Conservation (phyloP, 2,113 vertebrate genomes). For the Elanus axillaris region DNA sequence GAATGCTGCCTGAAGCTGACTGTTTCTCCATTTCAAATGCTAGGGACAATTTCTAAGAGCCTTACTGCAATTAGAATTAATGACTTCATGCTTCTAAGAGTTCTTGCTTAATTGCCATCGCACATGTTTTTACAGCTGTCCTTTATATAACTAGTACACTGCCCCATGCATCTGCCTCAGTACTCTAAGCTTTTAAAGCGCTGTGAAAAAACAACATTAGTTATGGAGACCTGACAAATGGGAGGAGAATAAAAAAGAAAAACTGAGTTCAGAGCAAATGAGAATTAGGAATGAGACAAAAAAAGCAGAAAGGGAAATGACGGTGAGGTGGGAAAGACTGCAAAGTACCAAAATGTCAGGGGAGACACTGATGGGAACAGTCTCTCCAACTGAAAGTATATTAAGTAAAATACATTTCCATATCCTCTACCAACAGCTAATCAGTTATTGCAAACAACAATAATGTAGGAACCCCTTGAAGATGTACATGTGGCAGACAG, state of each 20-base stretch:
- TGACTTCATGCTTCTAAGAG: constrained; percentile 35
- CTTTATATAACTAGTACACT: constrained; percentile 35
- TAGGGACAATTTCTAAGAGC: constrained; percentile 23
- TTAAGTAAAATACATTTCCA: background rate
- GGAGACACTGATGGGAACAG: background rate
- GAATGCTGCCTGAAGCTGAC: background rate
- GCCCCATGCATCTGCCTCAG: background rate
- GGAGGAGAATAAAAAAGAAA: background rate
- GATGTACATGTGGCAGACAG: background rate
- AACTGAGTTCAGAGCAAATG: background rate
- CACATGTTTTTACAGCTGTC: constrained; percentile 70
- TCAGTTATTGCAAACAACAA: background rate
- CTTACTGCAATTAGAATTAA: constrained; percentile 21
- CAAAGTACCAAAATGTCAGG: background rate
- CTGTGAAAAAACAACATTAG: background rate
- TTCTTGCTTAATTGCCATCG: constrained; percentile 28
- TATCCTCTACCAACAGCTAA: background rate
- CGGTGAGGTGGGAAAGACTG: background rate
- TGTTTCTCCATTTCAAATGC: constrained; percentile 1
- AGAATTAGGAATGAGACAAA: background rate
- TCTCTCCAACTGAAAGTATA: background rate
- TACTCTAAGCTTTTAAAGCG: background rate
- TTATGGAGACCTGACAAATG: background rate
- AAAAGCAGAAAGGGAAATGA: background rate
- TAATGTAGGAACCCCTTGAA: background rate